Percentiles rank a stretch among this genome's conserved stretches.
phyloP scores from a whole-genome alignment of 1,140 invertebrate genomes.

The Drosophila teissieri region DNA sequence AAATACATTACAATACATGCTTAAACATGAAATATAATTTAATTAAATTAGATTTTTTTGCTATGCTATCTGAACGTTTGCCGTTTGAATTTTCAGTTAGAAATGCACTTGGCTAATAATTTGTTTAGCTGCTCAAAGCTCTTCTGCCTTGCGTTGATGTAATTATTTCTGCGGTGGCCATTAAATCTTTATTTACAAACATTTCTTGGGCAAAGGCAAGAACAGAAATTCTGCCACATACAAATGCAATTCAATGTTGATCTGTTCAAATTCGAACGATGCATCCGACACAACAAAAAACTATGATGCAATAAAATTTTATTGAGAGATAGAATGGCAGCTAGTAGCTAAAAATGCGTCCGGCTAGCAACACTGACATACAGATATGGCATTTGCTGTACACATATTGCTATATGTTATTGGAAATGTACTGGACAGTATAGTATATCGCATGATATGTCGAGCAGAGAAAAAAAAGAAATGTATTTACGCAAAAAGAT shows the following conservation, averaged over 20 bases:
- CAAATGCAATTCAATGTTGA: slow-evolving; percentile 32
- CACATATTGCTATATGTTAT: slow-evolving; percentile 3
- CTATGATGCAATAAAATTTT: slow-evolving; percentile 44
- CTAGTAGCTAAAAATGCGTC: slow-evolving; percentile 33
- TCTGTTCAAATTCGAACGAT: slow-evolving; percentile 16
- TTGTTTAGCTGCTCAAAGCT: slow-evolving; percentile 15
- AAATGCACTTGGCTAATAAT: slow-evolving; percentile 11
- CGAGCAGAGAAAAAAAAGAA: background rate
- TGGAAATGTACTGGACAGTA: background rate
- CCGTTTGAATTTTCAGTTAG: background rate
- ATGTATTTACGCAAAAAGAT: slow-evolving; percentile 29
- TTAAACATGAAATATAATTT: background rate
- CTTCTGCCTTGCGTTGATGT: background rate
- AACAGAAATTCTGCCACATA: slow-evolving; percentile 8
- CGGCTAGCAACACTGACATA: slow-evolving; percentile 16
- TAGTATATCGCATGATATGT: slow-evolving; percentile 17
- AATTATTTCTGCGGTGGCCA: slow-evolving; percentile 14
- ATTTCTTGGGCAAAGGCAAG: slow-evolving; percentile 1
- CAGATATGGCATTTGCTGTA: slow-evolving; percentile 31
- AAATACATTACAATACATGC: too few species aligned
- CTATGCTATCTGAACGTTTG: background rate
- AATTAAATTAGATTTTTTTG: background rate
- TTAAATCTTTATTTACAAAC: slow-evolving; percentile 31
- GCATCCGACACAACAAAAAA: slow-evolving; percentile 4
- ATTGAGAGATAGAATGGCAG: slow-evolving; percentile 39